A percentile compares a stretch with the other conserved stretches of the same genome.
Evolutionary conservation across 2,113 vertebrate genomes (phyloP).

Genomic region (Etia nguti): DNA sequence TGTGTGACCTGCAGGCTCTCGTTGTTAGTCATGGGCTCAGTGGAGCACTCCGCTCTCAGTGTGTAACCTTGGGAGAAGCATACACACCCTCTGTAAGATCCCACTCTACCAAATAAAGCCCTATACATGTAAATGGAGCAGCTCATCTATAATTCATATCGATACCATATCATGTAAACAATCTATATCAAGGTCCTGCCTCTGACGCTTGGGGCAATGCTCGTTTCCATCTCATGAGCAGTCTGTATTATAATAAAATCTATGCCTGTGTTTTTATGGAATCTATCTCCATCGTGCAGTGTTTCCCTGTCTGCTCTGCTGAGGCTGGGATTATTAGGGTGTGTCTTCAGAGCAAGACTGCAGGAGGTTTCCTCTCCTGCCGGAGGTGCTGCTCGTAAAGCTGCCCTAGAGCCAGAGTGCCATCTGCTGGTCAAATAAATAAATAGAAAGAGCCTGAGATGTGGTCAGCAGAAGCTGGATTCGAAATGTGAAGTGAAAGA

Average conservation of each 20-base stretch:
- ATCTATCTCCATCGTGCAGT: neutral
- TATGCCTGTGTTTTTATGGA: neutral
- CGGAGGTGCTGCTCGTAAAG: neutral
- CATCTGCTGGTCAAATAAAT: constrained; percentile 16
- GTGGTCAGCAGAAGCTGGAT: neutral
- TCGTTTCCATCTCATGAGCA: neutral
- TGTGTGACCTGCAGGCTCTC: constrained; percentile 8
- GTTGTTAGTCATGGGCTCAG: neutral
- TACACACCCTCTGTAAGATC: neutral
- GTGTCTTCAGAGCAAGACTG: neutral
- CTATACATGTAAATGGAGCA: neutral
- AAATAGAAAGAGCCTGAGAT: neutral
- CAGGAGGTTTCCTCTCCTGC: neutral
- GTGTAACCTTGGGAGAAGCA: neutral
- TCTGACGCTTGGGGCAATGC: neutral
- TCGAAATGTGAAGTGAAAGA: neutral
- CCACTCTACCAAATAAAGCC: neutral
- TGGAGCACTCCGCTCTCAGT: neutral
- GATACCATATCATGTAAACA: neutral
- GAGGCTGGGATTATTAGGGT: neutral
- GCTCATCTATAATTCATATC: constrained; percentile 39
- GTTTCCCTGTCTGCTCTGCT: neutral
- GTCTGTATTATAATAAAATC: neutral
- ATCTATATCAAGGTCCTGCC: neutral
- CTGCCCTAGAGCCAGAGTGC: constrained; percentile 3